These are phyloP conservation scores for Drosophila malerkotliana DNA, from an alignment of 1,140 invertebrate species.

Conservation along the genomic window DNA sequence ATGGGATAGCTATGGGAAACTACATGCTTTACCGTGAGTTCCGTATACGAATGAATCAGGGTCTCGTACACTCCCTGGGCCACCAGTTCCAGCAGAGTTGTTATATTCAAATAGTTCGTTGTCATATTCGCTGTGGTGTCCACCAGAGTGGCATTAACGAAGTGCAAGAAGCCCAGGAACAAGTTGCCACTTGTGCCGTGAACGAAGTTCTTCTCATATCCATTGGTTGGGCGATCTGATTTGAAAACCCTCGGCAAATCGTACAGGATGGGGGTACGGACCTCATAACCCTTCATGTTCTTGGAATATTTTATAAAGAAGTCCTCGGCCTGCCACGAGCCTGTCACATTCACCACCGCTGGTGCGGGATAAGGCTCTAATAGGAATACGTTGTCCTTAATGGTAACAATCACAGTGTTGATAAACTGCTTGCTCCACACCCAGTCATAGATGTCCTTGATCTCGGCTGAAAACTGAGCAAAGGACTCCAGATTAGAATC, in stretches of 20 bases:
- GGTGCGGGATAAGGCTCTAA: constrained; percentile 64
- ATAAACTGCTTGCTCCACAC: constrained; percentile 67
- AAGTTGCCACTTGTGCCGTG: constrained; percentile 66
- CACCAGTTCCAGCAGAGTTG: constrained; percentile 45
- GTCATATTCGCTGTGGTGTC: constrained; percentile 48
- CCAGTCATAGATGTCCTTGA: constrained; percentile 55
- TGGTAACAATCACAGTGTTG: constrained; percentile 61
- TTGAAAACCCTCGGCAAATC: constrained; percentile 71
- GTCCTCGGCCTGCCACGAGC: constrained; percentile 40
- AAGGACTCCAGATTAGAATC: constrained; percentile 20
- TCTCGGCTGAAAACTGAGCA: constrained; percentile 13
- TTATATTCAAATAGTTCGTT: constrained; percentile 35
- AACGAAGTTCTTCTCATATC: constrained; percentile 20
- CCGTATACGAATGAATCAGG: constrained; percentile 70
- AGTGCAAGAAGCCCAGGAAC: constrained; percentile 62
- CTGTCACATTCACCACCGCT: constrained; percentile 55
- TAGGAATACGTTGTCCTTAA: constrained; percentile 54
- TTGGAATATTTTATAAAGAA: constrained; percentile 41
- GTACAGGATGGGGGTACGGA: constrained; percentile 57
- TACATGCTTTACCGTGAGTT: constrained; percentile 32
- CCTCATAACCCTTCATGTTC: constrained; percentile 61
- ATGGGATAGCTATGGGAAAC: constrained; percentile 68
- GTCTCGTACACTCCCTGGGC: constrained; percentile 67
- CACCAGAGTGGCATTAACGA: constrained; percentile 60
- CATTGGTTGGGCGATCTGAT: constrained; percentile 29